Conservation (phyloP, 2,113 vertebrate genomes). For the Grantiella picta region DNA sequence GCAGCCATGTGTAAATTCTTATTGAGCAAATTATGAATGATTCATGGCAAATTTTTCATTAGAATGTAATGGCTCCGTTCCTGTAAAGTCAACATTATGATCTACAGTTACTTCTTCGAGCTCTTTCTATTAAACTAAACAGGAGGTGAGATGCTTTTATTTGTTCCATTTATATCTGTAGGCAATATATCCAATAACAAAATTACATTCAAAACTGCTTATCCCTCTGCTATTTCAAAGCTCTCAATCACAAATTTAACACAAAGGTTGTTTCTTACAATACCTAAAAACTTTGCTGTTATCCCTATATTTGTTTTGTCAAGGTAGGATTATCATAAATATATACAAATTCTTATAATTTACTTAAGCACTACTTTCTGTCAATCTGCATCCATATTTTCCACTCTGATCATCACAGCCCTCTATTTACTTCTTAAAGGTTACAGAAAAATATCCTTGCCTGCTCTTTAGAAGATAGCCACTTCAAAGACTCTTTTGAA, state of each 20-base stretch:
- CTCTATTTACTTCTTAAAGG: slow-evolving; percentile 33
- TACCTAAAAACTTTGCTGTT: neutral
- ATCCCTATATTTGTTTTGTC: neutral
- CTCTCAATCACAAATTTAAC: neutral
- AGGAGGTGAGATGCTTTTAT: slow-evolving; percentile 8
- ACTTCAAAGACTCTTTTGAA: slow-evolving; percentile 59
- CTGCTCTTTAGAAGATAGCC: slow-evolving; percentile 62
- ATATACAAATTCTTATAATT: neutral
- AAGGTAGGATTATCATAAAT: neutral
- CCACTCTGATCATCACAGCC: neutral
- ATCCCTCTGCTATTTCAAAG: neutral
- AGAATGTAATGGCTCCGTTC: slow-evolving; percentile 51
- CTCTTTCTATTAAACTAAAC: slow-evolving; percentile 24
- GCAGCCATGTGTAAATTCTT: slow-evolving; percentile 60
- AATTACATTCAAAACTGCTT: neutral
- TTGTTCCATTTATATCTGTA: neutral
- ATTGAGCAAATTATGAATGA: slow-evolving; percentile 64
- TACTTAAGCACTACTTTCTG: neutral
- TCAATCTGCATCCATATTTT: neutral
- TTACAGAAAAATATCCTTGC: slow-evolving; percentile 50
- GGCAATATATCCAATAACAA: neutral
- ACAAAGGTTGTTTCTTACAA: neutral
- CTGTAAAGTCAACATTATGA: slow-evolving; percentile 59
- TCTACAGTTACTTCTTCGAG: slow-evolving; percentile 45
- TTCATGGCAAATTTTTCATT: slow-evolving; percentile 62